Evolutionary conservation across 2,888 invertebrate genomes (phyloP).

Genomic region (Eupithecia subfuscata): DNA sequence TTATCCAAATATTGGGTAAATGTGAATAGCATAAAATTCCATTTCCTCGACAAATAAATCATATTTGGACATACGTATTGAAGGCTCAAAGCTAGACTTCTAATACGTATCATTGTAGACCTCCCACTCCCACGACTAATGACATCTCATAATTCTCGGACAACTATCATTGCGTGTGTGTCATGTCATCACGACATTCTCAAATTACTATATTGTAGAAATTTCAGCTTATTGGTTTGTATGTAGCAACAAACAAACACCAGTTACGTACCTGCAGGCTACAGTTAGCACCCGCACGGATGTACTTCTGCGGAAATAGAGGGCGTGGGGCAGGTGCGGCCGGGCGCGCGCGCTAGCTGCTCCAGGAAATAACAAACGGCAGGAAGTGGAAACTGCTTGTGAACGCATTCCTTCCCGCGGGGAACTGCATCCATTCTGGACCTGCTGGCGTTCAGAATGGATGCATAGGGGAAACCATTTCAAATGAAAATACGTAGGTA

Average conservation of each 20-base stretch:
- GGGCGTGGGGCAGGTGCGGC: background rate
- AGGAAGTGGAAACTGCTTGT: conserved; percentile 23
- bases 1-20: background rate
- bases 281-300: background rate
- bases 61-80: background rate
- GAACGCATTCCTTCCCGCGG: conserved; percentile 24
- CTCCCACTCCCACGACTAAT: no score
- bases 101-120: no score
- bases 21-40: background rate
- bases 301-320: background rate
- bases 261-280: background rate
- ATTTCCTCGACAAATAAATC: background rate
- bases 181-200: background rate
- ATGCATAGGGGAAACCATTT: background rate
- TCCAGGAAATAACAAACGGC: conserved; percentile 32
- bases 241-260: no score
- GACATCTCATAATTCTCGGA: no score
- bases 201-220: background rate
- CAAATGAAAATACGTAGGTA: background rate
- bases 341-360: background rate
- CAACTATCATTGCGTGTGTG: background rate
- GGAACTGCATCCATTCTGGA: conserved; percentile 21
- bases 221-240: background rate
- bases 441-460: background rate
- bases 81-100: background rate